Evolutionary conservation across 2,113 vertebrate species (phyloP).

Genomic region (Smithornis capensis): DNA sequence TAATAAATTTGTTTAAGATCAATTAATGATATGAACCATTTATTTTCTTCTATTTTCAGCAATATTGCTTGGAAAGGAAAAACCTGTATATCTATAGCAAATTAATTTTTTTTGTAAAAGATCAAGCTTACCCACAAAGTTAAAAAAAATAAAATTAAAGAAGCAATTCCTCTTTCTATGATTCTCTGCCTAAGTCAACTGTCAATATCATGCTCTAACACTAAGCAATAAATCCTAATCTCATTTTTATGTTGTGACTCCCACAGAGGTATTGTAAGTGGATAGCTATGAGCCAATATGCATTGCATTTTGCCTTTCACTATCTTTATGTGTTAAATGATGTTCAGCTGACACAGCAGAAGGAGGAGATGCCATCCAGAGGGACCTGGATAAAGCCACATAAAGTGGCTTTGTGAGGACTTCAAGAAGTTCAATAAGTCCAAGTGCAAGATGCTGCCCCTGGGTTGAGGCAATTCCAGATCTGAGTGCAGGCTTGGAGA

Average conservation of each 20-base stretch:
- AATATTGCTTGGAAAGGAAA: not conserved
- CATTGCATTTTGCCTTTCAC: not conserved
- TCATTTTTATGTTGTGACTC: not conserved
- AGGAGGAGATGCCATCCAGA: not conserved
- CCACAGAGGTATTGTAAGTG: not conserved
- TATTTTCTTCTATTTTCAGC: not conserved
- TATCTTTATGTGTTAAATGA: not conserved
- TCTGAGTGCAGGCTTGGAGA: not conserved
- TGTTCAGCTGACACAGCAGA: not conserved
- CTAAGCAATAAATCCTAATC: not conserved
- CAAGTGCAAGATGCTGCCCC: too few relatives aligned
- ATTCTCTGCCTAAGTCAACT: not conserved
- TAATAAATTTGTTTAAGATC: not conserved
- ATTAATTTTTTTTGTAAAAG: not conserved
- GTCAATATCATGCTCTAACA: not conserved
- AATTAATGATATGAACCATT: not conserved
- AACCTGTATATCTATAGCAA: not conserved
- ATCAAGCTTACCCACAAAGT: not conserved
- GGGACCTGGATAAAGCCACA: not conserved
- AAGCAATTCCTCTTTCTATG: not conserved
- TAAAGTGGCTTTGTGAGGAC: not conserved
- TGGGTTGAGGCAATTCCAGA: not conserved
- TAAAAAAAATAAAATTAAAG: not conserved
- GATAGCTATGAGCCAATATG: not conserved
- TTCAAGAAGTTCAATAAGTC: not conserved